Percentiles rank a stretch among this genome's conserved stretches.
Conservation (phyloP, 1,140 invertebrate species). For the Gryon sp. region DNA sequence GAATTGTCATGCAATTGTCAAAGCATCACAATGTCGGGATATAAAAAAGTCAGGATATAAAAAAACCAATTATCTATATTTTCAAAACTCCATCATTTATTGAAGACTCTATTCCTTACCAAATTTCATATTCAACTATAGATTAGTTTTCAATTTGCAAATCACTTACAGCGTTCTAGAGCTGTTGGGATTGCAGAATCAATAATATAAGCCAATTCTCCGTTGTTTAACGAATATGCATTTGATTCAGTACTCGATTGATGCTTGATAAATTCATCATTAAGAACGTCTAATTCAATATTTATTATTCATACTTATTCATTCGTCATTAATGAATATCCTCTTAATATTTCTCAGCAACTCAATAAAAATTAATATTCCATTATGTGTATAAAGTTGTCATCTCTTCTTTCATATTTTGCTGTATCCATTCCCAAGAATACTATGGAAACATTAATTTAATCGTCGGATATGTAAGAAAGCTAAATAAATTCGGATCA, state of each 20-base stretch:
- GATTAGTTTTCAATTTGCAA: slow-evolving; percentile 49
- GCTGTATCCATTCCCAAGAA: background rate
- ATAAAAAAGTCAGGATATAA: too few species aligned
- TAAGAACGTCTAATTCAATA: slow-evolving; percentile 13
- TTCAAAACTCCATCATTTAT: background rate
- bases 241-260: slow-evolving; percentile 38
- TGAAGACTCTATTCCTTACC: background rate
- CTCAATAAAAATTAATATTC: slow-evolving; percentile 18
- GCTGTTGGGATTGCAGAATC: slow-evolving; percentile 12
- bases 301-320: slow-evolving; percentile 41
- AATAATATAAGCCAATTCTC: slow-evolving; percentile 41
- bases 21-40: too few species aligned
- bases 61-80: too few species aligned
- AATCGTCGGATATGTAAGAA: background rate
- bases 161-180: slow-evolving; percentile 40
- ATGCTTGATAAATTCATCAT: slow-evolving; percentile 13
- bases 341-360: slow-evolving; percentile 9
- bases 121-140: slow-evolving; percentile 20
- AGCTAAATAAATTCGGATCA: slow-evolving; percentile 26
- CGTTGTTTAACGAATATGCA: slow-evolving; percentile 52
- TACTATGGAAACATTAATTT: background rate
- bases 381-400: background rate
- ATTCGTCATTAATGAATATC: slow-evolving; percentile 16
- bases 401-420: background rate
- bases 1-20: too few species aligned